These are phyloP conservation scores for Macaria notata DNA, from an alignment of 2,888 invertebrate genomes.

Conservation along the genomic window DNA sequence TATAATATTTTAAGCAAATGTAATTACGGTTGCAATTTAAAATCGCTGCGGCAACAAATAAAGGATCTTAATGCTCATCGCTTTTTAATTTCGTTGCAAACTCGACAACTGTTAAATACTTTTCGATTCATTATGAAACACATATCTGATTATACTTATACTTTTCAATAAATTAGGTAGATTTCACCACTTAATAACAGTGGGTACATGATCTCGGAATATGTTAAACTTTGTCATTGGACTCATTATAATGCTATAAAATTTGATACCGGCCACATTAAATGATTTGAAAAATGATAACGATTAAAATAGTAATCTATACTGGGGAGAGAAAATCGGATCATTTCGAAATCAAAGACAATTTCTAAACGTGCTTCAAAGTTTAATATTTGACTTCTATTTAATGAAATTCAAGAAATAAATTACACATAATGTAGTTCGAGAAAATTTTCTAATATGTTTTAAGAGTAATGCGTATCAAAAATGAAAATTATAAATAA, in stretches of 20 bases:
- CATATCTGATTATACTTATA: constrained; percentile 32
- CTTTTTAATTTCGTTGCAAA: constrained; percentile 38
- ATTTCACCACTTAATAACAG: constrained; percentile 57
- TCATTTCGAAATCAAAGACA: no score
- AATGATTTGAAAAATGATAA: constrained; percentile 30
- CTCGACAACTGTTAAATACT: constrained; percentile 31
- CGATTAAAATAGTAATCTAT: constrained; percentile 21
- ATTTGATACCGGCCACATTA: constrained; percentile 40
- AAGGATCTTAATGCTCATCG: constrained; percentile 40
- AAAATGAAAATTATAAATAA: no score
- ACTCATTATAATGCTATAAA: constrained; percentile 58
- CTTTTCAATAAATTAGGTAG: constrained; percentile 43
- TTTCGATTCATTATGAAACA: constrained; percentile 37
- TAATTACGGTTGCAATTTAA: constrained; percentile 28
- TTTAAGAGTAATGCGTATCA: no score
- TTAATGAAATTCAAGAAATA: no score
- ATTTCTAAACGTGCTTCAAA: no score
- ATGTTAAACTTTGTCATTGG: constrained; percentile 51
- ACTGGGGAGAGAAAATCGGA: no score
- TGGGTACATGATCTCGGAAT: constrained; percentile 47
- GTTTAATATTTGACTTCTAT: no score
- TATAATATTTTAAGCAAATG: no score
- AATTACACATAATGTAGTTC: no score
- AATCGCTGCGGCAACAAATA: constrained; percentile 41
- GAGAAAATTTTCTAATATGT: no score